Evolutionary conservation across 2,888 invertebrate species (phyloP).

Genomic region (Teinopalpus imperialis): DNA sequence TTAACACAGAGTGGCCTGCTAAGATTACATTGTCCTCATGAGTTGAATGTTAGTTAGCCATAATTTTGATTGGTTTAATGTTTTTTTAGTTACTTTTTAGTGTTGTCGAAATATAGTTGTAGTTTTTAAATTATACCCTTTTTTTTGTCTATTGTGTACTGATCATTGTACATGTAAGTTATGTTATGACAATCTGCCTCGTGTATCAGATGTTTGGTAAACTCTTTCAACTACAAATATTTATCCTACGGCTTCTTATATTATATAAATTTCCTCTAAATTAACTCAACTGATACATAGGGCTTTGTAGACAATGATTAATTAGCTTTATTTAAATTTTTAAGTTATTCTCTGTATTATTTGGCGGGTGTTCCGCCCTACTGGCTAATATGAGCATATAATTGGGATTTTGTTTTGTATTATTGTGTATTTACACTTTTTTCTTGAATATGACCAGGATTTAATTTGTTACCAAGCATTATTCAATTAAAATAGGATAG

Average conservation of each 20-base stretch:
- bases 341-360: conserved; percentile 74
- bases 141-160: conserved; percentile 39
- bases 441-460: conserved; percentile 77
- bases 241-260: conserved; percentile 42
- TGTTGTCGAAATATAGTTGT: conserved; percentile 72
- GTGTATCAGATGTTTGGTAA: conserved; percentile 56
- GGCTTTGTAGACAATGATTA: conserved; percentile 65
- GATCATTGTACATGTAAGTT: conserved; percentile 33
- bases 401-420: conserved; percentile 69
- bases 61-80: conserved; percentile 68
- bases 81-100: conserved; percentile 64
- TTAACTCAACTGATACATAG: conserved; percentile 59
- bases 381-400: too few relatives aligned
- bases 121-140: conserved; percentile 62
- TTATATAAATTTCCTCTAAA: conserved; percentile 41
- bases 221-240: conserved; percentile 39
- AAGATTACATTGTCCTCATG: conserved; percentile 63
- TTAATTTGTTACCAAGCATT: conserved; percentile 81
- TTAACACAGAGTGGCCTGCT: conserved; percentile 81
- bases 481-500: conserved; percentile 79
- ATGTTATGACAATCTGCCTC: conserved; percentile 46
- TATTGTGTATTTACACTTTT: conserved; percentile 70
- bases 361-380: too few relatives aligned
- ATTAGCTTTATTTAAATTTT: conserved; percentile 74
- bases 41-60: conserved; percentile 67